Conservation (phyloP, 1,140 invertebrate genomes). For the Stegodyphus mimosarum region DNA sequence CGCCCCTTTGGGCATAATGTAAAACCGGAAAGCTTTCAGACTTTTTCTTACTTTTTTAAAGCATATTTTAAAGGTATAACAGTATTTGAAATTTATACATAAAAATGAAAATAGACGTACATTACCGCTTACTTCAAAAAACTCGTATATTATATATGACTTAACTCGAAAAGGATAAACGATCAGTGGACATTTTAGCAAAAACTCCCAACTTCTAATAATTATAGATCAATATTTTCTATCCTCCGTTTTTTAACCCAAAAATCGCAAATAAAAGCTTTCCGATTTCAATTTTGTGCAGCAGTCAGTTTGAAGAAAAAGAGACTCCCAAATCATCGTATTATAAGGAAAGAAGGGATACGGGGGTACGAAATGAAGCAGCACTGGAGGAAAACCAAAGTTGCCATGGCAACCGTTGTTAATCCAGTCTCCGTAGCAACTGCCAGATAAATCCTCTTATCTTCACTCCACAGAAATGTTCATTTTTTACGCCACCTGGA, state of each 20-base stretch:
- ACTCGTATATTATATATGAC: no score
- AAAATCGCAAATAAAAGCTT: background rate
- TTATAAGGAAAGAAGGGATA: background rate
- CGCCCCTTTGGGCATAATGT: no score
- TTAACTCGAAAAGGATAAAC: no score
- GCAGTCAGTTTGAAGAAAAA: background rate
- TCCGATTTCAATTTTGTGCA: background rate
- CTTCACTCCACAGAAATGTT: slow-evolving; percentile 50
- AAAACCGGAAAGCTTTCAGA: no score
- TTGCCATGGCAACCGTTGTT: slow-evolving; percentile 41
- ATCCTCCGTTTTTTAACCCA: background rate
- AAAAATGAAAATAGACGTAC: no score
- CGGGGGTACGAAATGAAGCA: background rate
- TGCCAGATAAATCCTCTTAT: slow-evolving; percentile 52
- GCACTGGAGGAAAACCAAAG: background rate
- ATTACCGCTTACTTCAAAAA: no score
- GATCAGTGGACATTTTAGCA: no score
- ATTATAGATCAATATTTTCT: no score
- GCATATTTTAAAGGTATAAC: no score
- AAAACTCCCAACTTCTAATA: no score
- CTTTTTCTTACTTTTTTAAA: no score
- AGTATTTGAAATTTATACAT: no score
- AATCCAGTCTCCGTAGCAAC: slow-evolving; percentile 47
- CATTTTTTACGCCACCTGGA: slow-evolving; percentile 42
- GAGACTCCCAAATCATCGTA: background rate